phyloP scores from a whole-genome alignment of 37 sponge, comb jelly and placozoan genomes.

The Axinella damicornis region DNA sequence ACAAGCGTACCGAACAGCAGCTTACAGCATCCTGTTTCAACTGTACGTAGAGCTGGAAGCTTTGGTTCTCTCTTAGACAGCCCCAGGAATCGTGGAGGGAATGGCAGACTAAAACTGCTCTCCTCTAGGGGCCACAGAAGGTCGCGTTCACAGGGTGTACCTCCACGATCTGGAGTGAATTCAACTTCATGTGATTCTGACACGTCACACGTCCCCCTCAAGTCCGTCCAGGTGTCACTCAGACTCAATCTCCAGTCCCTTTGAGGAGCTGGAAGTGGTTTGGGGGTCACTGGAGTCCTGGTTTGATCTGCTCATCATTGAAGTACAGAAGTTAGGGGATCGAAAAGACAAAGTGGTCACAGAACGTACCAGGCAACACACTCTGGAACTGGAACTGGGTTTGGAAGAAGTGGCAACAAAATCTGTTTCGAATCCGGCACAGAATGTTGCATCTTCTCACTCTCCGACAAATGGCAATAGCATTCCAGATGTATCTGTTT shows the following conservation, averaged over 20 bases:
- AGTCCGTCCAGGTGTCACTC: background rate
- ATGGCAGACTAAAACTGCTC: background rate
- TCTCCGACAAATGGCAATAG: too few relatives aligned
- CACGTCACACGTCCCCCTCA: background rate
- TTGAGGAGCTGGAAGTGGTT: slow-evolving; percentile 73
- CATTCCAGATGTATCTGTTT: background rate
- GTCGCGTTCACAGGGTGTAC: slow-evolving; percentile 12
- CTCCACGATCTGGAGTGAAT: background rate
- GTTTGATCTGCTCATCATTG: slow-evolving; percentile 80
- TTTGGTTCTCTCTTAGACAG: slow-evolving; percentile 34
- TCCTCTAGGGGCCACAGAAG: slow-evolving; percentile 3
- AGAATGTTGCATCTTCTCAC: too few relatives aligned
- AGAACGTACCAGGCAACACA: background rate
- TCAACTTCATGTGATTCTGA: background rate
- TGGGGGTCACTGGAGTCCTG: slow-evolving; percentile 82
- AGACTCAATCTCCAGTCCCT: slow-evolving; percentile 19
- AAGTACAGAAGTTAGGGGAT: slow-evolving; percentile 38
- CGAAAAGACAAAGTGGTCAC: background rate
- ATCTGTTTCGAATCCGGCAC: background rate
- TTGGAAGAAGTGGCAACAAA: too few relatives aligned
- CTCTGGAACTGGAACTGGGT: background rate
- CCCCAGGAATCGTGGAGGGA: background rate
- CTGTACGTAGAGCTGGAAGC: slow-evolving; percentile 30
- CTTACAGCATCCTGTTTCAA: background rate
- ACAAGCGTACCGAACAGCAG: too few relatives aligned